These are phyloP conservation scores for Sebastes diaconus DNA, from an alignment of 2,797 vertebrate genomes.

Conservation along the genomic window DNA sequence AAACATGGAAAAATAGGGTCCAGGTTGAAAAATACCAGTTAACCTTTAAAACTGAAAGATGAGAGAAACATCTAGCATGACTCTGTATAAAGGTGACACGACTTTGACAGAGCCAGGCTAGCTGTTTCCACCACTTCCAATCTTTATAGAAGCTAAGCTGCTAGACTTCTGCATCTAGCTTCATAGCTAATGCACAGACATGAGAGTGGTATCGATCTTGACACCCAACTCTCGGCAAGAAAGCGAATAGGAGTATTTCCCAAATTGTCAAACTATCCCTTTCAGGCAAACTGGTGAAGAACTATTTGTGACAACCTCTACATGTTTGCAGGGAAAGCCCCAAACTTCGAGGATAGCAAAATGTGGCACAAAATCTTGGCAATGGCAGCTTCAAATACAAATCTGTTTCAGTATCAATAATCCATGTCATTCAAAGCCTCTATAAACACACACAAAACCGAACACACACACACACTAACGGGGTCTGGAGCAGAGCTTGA, in stretches of 20 bases:
- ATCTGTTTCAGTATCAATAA: neutral
- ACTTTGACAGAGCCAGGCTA: neutral
- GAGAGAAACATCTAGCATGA: neutral
- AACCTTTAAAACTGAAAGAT: neutral
- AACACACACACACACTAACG: neutral
- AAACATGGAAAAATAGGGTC: too few relatives aligned
- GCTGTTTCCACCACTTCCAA: neutral
- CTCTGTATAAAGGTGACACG: neutral
- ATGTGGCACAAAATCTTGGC: neutral
- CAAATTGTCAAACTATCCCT: neutral
- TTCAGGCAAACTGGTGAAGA: neutral
- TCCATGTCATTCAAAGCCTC: neutral
- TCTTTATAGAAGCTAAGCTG: neutral
- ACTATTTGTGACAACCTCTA: neutral
- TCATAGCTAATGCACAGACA: neutral
- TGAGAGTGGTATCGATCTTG: neutral
- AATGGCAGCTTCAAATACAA: neutral
- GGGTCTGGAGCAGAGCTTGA: constrained; percentile 44
- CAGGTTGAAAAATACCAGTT: too few relatives aligned
- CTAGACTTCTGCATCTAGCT: neutral
- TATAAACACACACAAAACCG: neutral
- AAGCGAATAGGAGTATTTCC: neutral
- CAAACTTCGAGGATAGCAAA: neutral
- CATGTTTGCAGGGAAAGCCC: neutral
- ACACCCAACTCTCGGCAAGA: neutral